A percentile compares a stretch with the other conserved stretches of the same genome.
Conservation (phyloP, 2,888 invertebrate genomes). For the Amiota communis region DNA sequence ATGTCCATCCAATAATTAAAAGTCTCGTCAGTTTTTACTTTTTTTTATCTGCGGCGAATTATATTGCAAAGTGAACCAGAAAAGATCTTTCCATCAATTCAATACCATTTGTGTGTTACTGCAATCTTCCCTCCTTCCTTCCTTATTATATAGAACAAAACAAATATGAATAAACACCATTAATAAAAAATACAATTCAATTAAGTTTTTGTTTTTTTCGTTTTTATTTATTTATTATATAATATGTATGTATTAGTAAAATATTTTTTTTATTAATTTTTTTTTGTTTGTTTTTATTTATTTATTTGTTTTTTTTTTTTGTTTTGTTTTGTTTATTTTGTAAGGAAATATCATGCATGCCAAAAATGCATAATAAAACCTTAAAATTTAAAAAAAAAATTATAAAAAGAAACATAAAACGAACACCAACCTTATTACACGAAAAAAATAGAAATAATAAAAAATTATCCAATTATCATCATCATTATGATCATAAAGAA, state of each 20-base stretch:
- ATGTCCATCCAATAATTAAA: too few species aligned
- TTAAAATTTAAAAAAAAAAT: constrained; percentile 46
- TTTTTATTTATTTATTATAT: constrained; percentile 58
- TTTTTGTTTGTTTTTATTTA: constrained; percentile 49
- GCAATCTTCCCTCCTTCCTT: too few species aligned
- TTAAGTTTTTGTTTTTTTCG: constrained; percentile 57
- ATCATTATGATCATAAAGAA: constrained; percentile 37
- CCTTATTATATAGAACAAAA: too few species aligned
- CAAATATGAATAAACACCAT: too few species aligned
- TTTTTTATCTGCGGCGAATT: too few species aligned
- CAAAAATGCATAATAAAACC: constrained; percentile 51
- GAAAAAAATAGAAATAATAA: constrained; percentile 37
- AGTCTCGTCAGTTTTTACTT: too few species aligned
- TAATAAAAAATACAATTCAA: neutral
- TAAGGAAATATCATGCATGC: constrained; percentile 53
- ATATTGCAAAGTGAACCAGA: too few species aligned
- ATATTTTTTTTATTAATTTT: constrained; percentile 47
- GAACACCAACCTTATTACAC: constrained; percentile 57
- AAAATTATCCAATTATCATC: constrained; percentile 25
- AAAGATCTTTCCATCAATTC: too few species aligned
- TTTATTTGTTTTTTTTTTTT: constrained; percentile 42
- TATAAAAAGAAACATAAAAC: constrained; percentile 39
- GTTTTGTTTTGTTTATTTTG: too few species aligned
- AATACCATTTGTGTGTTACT: too few species aligned
- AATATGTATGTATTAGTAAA: constrained; percentile 66